Evolutionary conservation across 30 jellyfish, hydroid and myxozoan genomes (phyloP).

Genomic region (Phacellophora camtschatica): DNA sequence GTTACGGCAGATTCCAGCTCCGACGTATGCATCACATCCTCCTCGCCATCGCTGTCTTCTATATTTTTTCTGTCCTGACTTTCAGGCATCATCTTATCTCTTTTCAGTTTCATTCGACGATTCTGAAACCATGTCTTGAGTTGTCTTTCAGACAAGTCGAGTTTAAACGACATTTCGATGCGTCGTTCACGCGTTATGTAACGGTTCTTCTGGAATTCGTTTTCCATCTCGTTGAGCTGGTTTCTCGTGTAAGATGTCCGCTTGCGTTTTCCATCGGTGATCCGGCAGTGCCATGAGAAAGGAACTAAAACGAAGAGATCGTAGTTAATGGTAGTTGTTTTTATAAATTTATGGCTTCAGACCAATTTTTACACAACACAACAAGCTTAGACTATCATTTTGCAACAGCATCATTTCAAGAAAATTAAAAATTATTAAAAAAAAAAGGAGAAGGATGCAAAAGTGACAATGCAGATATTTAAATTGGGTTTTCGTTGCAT

Average conservation of each 20-base stretch:
- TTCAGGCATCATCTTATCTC: conserved; percentile 6
- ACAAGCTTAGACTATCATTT: no score
- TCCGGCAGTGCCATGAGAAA: conserved; percentile 61
- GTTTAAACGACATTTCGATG: conserved; percentile 65
- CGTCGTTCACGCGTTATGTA: conserved; percentile 86
- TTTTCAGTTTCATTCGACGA: conserved; percentile 83
- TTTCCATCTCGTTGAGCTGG: conserved; percentile 76
- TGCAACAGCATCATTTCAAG: no score
- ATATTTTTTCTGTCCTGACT: background rate
- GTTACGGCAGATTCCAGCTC: no score
- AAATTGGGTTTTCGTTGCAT: no score
- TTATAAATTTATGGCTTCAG: no score
- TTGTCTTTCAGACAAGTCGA: conserved; percentile 84
- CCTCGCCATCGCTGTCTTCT: no score
- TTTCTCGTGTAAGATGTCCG: conserved; percentile 85
- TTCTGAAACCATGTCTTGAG: conserved; percentile 94
- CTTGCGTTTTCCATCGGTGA: conserved; percentile 61
- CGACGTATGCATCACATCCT: no score
- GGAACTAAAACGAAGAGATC: conserved; percentile 20
- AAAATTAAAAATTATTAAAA: no score
- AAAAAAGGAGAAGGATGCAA: no score
- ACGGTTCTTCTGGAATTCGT: conserved; percentile 56
- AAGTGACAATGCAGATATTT: no score
- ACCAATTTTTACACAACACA: no score
- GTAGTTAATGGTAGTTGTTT: no score